A percentile compares a stretch with the other conserved stretches of the same genome.
These are phyloP conservation scores for Schizothorax lantsangensis DNA, from an alignment of 2,797 vertebrate genomes.

Conservation along the genomic window DNA sequence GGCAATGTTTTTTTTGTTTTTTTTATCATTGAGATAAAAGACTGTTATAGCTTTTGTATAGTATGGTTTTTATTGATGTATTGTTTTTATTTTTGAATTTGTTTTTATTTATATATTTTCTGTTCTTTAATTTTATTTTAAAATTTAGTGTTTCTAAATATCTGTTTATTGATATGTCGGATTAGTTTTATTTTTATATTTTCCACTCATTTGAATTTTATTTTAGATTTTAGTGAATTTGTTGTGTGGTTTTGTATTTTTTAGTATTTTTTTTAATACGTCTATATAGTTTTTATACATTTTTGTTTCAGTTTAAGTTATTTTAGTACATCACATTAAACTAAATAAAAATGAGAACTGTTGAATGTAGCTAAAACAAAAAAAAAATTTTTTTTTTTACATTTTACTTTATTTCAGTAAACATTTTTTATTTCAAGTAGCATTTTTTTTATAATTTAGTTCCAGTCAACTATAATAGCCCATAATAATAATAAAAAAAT, in stretches of 20 bases:
- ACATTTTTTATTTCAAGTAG: not conserved
- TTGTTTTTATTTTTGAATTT: not conserved
- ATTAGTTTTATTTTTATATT: not conserved
- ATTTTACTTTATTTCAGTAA: not conserved
- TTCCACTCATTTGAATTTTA: not conserved
- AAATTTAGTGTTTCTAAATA: not conserved
- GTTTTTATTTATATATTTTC: not conserved
- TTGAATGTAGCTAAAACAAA: not conserved
- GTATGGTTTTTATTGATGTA: not conserved
- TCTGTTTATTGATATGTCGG: not conserved
- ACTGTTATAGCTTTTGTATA: not conserved
- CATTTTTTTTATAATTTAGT: not conserved
- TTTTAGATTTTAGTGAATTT: not conserved
- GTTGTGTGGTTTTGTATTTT: not conserved
- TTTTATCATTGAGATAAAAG: not conserved
- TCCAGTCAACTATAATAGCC: too few species aligned
- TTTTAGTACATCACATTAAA: not conserved
- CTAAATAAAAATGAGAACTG: not conserved
- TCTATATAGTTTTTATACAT: not conserved
- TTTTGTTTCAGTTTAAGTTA: not conserved
- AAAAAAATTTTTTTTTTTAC: too few species aligned
- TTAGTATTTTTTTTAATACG: not conserved
- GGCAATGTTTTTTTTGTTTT: not conserved
- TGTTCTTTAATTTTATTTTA: not conserved
- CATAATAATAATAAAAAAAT: too few species aligned